These are phyloP conservation scores for Notospermus geniculatus DNA, from an alignment of 1,140 invertebrate species.

Conservation along the genomic window DNA sequence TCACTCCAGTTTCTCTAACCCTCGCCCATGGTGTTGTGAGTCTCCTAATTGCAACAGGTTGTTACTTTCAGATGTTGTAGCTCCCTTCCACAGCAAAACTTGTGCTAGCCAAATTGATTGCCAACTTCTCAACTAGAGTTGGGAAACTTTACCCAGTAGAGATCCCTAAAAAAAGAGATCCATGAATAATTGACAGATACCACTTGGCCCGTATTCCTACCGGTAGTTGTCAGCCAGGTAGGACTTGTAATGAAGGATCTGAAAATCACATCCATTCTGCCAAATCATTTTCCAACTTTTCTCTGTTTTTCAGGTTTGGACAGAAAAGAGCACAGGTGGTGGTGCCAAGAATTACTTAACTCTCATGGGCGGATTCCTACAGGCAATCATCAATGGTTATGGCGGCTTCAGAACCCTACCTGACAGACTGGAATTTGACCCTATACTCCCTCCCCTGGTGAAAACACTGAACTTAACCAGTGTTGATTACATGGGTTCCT, in stretches of 20 bases:
- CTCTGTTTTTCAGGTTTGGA: slow-evolving; percentile 50
- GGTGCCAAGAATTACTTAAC: slow-evolving; percentile 38
- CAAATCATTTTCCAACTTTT: neutral
- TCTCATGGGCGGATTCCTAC: neutral
- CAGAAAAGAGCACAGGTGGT: slow-evolving; percentile 48
- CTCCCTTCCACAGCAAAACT: too few species aligned
- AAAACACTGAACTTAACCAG: slow-evolving; percentile 8
- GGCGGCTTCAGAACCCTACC: slow-evolving; percentile 2
- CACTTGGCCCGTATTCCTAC: too few species aligned
- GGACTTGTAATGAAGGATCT: too few species aligned
- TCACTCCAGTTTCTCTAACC: too few species aligned
- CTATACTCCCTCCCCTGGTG: neutral
- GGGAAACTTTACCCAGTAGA: neutral
- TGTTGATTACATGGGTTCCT: too few species aligned
- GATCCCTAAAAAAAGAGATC: neutral
- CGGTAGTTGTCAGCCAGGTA: too few species aligned
- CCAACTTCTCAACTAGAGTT: neutral
- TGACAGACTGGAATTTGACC: slow-evolving; percentile 9
- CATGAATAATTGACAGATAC: too few species aligned
- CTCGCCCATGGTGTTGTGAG: too few species aligned
- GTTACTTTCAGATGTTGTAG: too few species aligned
- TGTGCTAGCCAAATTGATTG: too few species aligned
- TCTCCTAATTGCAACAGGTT: too few species aligned
- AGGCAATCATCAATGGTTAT: slow-evolving; percentile 8
- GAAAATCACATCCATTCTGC: too few species aligned